These are phyloP conservation scores for Megalurothrips usitatus DNA, from an alignment of 2,888 invertebrate species.

Conservation along the genomic window DNA sequence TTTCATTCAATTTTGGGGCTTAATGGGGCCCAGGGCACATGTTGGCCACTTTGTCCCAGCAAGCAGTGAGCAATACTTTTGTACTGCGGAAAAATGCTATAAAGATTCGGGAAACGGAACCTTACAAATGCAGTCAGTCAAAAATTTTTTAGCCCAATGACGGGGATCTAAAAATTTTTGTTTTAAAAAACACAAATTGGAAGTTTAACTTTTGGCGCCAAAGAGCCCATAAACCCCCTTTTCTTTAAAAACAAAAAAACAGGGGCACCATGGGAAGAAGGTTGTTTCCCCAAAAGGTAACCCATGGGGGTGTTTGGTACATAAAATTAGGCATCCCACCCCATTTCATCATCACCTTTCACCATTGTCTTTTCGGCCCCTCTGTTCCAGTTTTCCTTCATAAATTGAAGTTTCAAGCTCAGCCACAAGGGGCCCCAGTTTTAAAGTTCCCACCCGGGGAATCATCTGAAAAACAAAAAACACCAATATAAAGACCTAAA, in stretches of 20 bases:
- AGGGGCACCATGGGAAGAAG: background rate
- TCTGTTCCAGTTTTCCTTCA: background rate
- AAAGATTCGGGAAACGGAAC: too few relatives aligned
- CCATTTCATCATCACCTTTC: background rate
- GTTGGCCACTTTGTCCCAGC: too few relatives aligned
- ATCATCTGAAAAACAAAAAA: background rate
- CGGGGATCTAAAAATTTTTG: background rate
- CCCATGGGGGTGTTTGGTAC: background rate
- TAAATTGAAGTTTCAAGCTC: background rate
- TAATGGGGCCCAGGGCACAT: too few relatives aligned
- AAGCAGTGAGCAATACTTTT: too few relatives aligned
- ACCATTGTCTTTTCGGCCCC: background rate
- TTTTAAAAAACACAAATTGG: background rate
- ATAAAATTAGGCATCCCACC: background rate
- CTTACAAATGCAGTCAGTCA: conserved; percentile 1
- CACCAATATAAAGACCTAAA: background rate
- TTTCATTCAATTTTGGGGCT: too few relatives aligned
- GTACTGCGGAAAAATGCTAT: too few relatives aligned
- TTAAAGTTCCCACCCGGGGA: background rate
- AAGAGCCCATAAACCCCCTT: background rate
- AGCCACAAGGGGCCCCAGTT: background rate
- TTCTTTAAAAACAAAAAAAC: background rate
- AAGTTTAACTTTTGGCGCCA: background rate
- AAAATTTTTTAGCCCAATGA: background rate
- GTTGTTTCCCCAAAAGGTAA: background rate